Evolutionary conservation across 2,113 vertebrate genomes (phyloP).

Genomic region (Nyctibius bracteatus): DNA sequence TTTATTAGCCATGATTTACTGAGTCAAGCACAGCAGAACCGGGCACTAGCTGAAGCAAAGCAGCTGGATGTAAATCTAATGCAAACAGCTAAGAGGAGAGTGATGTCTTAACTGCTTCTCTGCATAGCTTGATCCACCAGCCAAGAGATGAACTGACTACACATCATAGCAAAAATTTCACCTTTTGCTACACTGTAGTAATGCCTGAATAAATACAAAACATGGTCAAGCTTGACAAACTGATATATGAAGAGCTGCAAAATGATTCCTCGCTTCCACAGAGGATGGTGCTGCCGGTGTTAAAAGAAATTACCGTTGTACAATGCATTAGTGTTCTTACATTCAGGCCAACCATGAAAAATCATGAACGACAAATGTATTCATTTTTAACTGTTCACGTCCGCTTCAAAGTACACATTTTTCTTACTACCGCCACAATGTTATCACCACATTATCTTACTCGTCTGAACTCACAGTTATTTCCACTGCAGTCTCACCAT

Average conservation of each 20-base stretch:
- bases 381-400: neutral
- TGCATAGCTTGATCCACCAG: neutral
- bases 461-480: neutral
- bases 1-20: conserved; percentile 67
- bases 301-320: neutral
- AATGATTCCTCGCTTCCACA: neutral
- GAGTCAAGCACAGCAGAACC: neutral
- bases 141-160: conserved; percentile 22
- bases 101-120: conserved; percentile 9
- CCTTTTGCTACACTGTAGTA: neutral
- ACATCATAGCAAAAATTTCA: conserved; percentile 7
- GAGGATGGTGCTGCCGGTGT: neutral
- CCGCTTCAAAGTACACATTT: neutral
- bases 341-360: neutral
- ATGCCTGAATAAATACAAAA: conserved; percentile 27
- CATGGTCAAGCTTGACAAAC: neutral
- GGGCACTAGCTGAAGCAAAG: conserved; percentile 40
- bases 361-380: neutral
- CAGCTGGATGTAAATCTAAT: conserved; percentile 47
- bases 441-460: neutral
- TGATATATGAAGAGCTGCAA: neutral
- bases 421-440: neutral
- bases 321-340: neutral
- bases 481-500: neutral
- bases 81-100: conserved; percentile 19